Evolutionary conservation across 2,113 vertebrate genomes (phyloP), one percentile per base, ranked within the genome.

Genomic region (Percina caprodes): DNA sequence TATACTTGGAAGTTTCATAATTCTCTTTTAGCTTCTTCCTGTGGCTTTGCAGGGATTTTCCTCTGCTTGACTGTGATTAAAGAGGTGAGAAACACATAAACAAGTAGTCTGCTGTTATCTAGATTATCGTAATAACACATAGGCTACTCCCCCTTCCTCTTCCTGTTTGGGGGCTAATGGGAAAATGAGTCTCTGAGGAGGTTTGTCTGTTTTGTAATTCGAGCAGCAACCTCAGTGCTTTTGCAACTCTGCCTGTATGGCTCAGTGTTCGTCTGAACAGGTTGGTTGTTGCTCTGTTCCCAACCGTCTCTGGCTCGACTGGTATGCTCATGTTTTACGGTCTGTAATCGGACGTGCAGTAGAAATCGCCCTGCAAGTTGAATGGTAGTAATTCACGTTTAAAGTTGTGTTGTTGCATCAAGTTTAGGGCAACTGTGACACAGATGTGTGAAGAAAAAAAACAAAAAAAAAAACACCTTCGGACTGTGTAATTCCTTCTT

Each of bases 161-260:
- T 93, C 92, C 92, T 93, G 91, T 93, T 91, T 89, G 26, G 59
- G 86, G 85, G 74, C 74, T 92, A 90, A 92, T 93, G 89, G 78
- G 81, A 89, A 90, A 94, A 92, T 2, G 70, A 91, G 85, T 88
- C 92, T 91, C 89, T 84, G 86, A 81, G 91, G 90, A 86, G 71
- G 67, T 80, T 6, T 19, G 82, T 19, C 71, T 74, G 80, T 90
- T 90, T 79, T 82, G 86, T 85, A 87, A 90, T 89, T 69, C 80
- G 68, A 89, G 83, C 74, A 11, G 86, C 69, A 58, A 63, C 82
- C 75, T 82, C 79, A 15, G 79, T 66, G 51, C 69, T 68, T 23
- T 71, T 79, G 86, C 69, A 79, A 82, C 69, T 68, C 62, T 5
- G 59, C 30, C 73, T 66, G 77, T 67, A 2, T 65, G 82, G 70